Evolutionary conservation across 2,797 vertebrate genomes (phyloP).

Genomic region (Knipowitschia caucasica): DNA sequence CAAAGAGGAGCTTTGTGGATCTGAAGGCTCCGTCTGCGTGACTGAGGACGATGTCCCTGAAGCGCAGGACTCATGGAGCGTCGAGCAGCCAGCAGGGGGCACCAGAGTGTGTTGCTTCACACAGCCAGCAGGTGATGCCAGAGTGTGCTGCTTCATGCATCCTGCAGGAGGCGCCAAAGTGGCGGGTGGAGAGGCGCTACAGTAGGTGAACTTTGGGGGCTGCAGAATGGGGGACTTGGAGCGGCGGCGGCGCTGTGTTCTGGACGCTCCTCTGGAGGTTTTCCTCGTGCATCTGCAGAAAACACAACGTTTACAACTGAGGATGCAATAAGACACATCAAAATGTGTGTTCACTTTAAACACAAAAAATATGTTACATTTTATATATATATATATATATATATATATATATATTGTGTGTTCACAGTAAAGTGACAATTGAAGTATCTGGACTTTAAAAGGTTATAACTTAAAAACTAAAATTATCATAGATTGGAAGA

Average conservation of each 20-base stretch:
- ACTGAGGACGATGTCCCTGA: not conserved
- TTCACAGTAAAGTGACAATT: too few relatives aligned
- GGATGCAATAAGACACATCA: not conserved
- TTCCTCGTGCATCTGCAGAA: constrained; percentile 82
- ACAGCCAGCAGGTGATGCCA: constrained; percentile 68
- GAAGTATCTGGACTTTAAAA: too few relatives aligned
- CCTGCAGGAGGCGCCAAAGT: constrained; percentile 61
- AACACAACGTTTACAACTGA: not conserved
- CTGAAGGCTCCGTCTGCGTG: constrained; percentile 65
- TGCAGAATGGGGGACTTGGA: constrained; percentile 97
- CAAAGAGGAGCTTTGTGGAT: constrained; percentile 50
- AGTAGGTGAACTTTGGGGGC: constrained; percentile 92
- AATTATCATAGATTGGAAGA: too few relatives aligned
- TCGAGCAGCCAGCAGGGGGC: constrained; percentile 66
- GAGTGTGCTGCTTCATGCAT: constrained; percentile 77
- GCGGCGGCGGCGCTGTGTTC: constrained; percentile 86
- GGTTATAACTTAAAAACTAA: too few relatives aligned
- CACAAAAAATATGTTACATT: too few relatives aligned
- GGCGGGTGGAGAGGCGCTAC: constrained; percentile 60
- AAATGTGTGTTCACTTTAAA: too few relatives aligned
- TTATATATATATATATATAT: too few relatives aligned
- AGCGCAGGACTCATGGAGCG: constrained; percentile 43
- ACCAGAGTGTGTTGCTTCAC: constrained; percentile 84
- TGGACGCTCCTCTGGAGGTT: constrained; percentile 80
- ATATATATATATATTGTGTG: too few relatives aligned